Evolutionary conservation across 2,888 invertebrate species (phyloP).

Genomic region (Empis livida): DNA sequence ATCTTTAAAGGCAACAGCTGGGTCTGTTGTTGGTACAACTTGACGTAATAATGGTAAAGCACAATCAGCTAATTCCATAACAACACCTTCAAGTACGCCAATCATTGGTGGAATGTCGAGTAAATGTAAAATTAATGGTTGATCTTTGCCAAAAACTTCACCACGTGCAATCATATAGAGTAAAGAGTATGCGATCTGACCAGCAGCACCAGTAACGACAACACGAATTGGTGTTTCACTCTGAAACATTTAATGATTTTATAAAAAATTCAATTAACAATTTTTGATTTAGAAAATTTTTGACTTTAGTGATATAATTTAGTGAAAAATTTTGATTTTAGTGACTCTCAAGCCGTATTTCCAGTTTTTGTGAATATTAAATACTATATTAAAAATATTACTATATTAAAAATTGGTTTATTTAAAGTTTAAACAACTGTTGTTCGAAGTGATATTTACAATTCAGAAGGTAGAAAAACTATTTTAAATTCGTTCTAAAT

Average conservation of each 20-base stretch:
- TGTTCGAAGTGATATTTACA: too few relatives aligned
- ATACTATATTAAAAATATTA: too few relatives aligned
- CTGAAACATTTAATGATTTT: not conserved
- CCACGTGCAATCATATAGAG: constrained; percentile 91
- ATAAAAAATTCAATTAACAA: too few relatives aligned
- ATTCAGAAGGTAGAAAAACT: too few relatives aligned
- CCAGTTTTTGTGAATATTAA: too few relatives aligned
- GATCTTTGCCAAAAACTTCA: constrained; percentile 83
- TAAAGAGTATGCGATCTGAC: constrained; percentile 96
- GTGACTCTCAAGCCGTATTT: too few relatives aligned
- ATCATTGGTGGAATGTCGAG: constrained; percentile 94
- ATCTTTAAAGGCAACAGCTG: constrained; percentile 86
- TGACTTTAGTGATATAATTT: too few relatives aligned
- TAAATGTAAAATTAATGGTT: constrained; percentile 76
- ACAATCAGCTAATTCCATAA: constrained; percentile 94
- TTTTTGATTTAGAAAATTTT: too few relatives aligned
- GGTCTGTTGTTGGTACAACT: constrained; percentile 77
- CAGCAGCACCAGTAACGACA: constrained; percentile 96
- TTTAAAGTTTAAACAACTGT: too few relatives aligned
- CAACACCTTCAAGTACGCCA: constrained; percentile 93
- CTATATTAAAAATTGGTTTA: too few relatives aligned
- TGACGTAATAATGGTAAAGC: constrained; percentile 78
- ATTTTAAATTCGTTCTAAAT: too few relatives aligned
- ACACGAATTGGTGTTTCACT: constrained; percentile 61
- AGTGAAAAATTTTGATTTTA: too few relatives aligned